Conservation (phyloP, 2,888 invertebrate species). For the Electrophaes corylata region DNA sequence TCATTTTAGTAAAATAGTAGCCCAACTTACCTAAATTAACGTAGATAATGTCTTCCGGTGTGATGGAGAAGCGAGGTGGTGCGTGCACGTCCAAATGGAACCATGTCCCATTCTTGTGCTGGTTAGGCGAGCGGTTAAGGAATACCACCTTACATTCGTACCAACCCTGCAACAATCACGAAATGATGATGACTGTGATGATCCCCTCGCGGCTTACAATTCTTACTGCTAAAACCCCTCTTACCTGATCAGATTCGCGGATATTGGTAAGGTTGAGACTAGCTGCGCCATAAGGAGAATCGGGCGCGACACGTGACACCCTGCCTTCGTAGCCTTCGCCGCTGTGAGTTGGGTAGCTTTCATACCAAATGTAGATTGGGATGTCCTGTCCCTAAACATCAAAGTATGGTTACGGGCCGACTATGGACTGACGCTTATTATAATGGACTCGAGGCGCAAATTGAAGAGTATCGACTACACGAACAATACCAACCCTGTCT, state of each 20-base stretch:
- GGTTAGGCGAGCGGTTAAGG: slow-evolving; percentile 96
- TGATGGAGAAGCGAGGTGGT: slow-evolving; percentile 97
- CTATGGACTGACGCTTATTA: slow-evolving; percentile 53
- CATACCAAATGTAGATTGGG: slow-evolving; percentile 99
- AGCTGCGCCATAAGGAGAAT: slow-evolving; percentile 95
- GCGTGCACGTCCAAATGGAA: slow-evolving; percentile 99
- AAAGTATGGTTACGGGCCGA: slow-evolving; percentile 45
- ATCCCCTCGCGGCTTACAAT: background rate
- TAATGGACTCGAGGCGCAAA: slow-evolving; percentile 44
- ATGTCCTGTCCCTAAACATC: slow-evolving; percentile 94
- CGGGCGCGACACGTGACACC: slow-evolving; percentile 94
- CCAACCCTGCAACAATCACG: slow-evolving; percentile 87
- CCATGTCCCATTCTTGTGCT: slow-evolving; percentile 98
- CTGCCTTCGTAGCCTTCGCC: slow-evolving; percentile 97
- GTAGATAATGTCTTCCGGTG: slow-evolving; percentile 97
- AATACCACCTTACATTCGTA: slow-evolving; percentile 98
- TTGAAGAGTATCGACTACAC: slow-evolving; percentile 45
- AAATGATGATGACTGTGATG: background rate
- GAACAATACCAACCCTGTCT: slow-evolving; percentile 55
- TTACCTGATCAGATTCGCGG: slow-evolving; percentile 92
- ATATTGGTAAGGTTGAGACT: slow-evolving; percentile 98
- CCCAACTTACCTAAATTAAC: slow-evolving; percentile 89
- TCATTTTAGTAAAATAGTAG: background rate
- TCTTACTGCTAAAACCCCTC: background rate
- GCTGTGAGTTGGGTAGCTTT: slow-evolving; percentile 98